Conservation (phyloP, 2,888 invertebrate species). For the Hydraecia micacea region DNA sequence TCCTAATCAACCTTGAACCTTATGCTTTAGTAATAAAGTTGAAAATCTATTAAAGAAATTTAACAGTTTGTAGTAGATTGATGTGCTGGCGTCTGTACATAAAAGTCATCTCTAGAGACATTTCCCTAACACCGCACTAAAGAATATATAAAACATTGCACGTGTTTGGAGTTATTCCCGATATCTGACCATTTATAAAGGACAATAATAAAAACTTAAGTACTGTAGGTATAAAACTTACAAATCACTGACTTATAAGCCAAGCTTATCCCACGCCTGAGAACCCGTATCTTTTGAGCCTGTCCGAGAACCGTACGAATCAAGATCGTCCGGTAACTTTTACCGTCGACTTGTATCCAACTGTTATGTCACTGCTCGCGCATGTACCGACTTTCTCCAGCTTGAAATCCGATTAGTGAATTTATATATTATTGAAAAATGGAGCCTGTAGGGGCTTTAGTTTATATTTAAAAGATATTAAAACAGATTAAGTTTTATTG, state of each 20-base stretch:
- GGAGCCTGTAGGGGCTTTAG: background rate
- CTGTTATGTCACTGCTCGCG: conserved; percentile 20
- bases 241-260: background rate
- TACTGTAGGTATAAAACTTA: background rate
- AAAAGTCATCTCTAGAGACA: background rate
- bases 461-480: conserved; percentile 16
- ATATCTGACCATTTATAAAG: background rate
- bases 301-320: background rate
- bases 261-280: background rate
- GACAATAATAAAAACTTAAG: background rate
- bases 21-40: too few species aligned
- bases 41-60: too few species aligned
- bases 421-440: conserved; percentile 26
- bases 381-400: background rate
- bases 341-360: conserved; percentile 13
- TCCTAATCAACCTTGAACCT: too few species aligned
- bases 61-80: too few species aligned
- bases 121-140: background rate
- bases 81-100: too few species aligned
- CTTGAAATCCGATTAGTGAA: conserved; percentile 42
- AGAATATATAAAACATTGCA: background rate
- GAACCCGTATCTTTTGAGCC: background rate
- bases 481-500: background rate
- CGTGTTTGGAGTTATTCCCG: background rate
- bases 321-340: conserved; percentile 5